Base-by-base conservation (phyloP, 2,113 vertebrate genomes). In the Urocitellus parryii region DNA sequence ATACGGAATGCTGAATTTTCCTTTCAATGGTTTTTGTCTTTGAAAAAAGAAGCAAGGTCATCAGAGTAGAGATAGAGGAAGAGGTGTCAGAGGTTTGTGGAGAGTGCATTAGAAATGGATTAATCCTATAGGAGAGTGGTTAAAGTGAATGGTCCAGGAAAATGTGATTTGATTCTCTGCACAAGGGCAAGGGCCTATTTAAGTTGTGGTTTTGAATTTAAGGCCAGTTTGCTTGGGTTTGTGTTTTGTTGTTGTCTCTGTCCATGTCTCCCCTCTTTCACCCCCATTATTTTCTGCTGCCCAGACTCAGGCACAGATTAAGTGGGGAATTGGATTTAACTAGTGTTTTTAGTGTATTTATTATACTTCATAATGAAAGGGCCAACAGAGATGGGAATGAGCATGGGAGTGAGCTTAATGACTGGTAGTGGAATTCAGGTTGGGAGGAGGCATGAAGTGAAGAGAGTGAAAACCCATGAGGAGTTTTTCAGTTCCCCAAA, bases 251-350 rank as follows among this genome's bases (percentile, higher is more conserved):
- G 53, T 53, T 51, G 51, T 12, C 42, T 42, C 42, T 42, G 42
- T 42, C 42, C 42, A 42, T 42, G 42, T 42, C 42, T 42, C 51
- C 51, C 53, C 53, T 3, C 16, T 4, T 11, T 2, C 51, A 5
- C 32, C 68, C 22, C 56, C 29, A 56, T 83, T 32, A 56, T 18
- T 29, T 72, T 72, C 2, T 25, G 0, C 37, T 91, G 68, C 20
- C 45, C 22, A 67, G 45, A 27, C 53, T 81, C 32, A 96, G 61
- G 78, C 53, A 39, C 29, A 61, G 61, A 67, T 73, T 83, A 93
- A 70, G 17, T 91, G 22, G 22, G 58, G 53, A 63, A 42, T n/a
- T 90, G 90, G 37, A 94, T 65, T 96, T 86, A 77, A 45, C 17
- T 45, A 42, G 70, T 25, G 25, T 82, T 90, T 42, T 93, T 81